phyloP scores from a whole-genome alignment of 1,140 invertebrate species.

The Conopomorpha cramerella region DNA sequence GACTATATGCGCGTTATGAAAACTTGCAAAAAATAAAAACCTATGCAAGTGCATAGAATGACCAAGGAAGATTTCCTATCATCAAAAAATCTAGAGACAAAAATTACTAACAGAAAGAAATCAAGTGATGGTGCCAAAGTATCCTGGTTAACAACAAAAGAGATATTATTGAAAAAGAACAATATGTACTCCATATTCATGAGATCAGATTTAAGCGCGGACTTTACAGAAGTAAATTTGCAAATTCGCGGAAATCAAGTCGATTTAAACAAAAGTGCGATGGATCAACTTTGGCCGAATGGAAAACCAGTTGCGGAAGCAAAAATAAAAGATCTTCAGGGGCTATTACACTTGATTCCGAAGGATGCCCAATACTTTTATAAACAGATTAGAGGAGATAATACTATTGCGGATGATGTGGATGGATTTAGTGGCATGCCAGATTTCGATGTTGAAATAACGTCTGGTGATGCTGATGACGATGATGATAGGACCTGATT shows the following conservation, averaged over 20 bases:
- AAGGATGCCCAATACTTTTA: not conserved
- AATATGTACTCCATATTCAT: not conserved
- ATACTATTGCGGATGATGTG: too few relatives aligned
- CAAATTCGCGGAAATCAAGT: not conserved
- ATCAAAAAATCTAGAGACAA: constrained; percentile 2
- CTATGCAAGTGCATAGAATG: constrained; percentile 7
- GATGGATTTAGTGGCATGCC: too few relatives aligned
- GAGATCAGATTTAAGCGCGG: too few relatives aligned
- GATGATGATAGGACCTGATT: too few relatives aligned
- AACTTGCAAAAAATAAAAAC: constrained; percentile 15
- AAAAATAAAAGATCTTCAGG: constrained; percentile 2
- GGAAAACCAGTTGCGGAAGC: constrained; percentile 1
- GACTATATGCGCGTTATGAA: constrained; percentile 23
- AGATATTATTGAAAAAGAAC: not conserved
- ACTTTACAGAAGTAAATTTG: not conserved
- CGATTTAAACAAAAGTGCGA: not conserved
- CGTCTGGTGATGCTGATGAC: too few relatives aligned
- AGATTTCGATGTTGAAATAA: too few relatives aligned
- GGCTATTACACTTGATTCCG: constrained; percentile 1
- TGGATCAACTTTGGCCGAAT: not conserved
- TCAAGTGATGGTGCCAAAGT: not conserved
- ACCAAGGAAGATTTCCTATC: constrained; percentile 3
- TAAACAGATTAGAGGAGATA: not conserved
- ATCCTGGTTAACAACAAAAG: constrained; percentile 2
- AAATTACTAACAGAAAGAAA: constrained; percentile 5